Evolutionary conservation across 23 tunicate species (phyloP), one percentile per base, ranked within the genome.

Genomic region (Oikopleura dioica): DNA sequence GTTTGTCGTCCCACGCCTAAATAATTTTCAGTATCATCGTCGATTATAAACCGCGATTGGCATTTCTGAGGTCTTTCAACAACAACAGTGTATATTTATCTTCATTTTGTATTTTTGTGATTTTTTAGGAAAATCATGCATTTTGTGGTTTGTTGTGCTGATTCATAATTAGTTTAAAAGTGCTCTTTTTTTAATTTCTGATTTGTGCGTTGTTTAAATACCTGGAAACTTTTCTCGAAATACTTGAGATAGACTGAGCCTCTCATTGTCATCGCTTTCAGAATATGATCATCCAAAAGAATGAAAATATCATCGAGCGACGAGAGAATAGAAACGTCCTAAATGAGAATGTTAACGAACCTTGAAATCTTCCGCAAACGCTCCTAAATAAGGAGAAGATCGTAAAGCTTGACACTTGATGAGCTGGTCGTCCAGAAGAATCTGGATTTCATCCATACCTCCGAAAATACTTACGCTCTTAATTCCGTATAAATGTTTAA

Each of bases 1-100:
- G 79, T 77, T 89, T 89, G 68, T 84, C 89, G 76, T 89, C 96
- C 96, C 96, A 89, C 68, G 82, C 96, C 96, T 89, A 37, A 36
- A 44, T 5, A 9, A 44, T 5, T 5, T 44, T 5, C 16, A n/a
- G n/a, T n/a, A n/a, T n/a, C n/a, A n/a, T n/a, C n/a, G n/a, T n/a
- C n/a, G n/a, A n/a, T n/a, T n/a, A n/a, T n/a, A n/a, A n/a, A n/a
- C n/a, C n/a, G n/a, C n/a, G n/a, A n/a, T n/a, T n/a, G n/a, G n/a
- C n/a, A n/a, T n/a, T n/a, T n/a, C n/a, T n/a, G n/a, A n/a, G n/a
- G n/a, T n/a, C n/a, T n/a, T n/a, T n/a, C n/a, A n/a, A n/a, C n/a
- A n/a, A n/a, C n/a, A n/a, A n/a, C n/a, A n/a, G n/a, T 5, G 16
- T 44, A 44, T 9, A 44, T 44, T 44, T 16, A 44, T 44, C 16